These are phyloP conservation scores for Pteronotus mesoamericanus DNA, from an alignment of 2,797 vertebrate genomes.

Conservation along the genomic window DNA sequence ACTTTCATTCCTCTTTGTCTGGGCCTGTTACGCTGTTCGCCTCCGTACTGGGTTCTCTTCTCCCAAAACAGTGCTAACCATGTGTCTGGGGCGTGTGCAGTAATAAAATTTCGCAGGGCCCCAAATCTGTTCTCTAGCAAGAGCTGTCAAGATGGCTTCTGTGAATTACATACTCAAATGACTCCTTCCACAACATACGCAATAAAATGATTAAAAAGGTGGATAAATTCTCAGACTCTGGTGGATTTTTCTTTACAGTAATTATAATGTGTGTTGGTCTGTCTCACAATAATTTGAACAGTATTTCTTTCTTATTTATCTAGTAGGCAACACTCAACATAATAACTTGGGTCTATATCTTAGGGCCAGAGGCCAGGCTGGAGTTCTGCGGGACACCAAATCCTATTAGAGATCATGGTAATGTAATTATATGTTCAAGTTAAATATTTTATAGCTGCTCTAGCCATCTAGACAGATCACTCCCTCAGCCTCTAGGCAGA, in stretches of 20 bases:
- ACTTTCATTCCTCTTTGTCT: neutral
- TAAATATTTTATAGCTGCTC: constrained; percentile 81
- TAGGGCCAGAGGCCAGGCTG: constrained; percentile 79
- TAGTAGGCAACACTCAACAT: constrained; percentile 72
- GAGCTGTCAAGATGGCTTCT: constrained; percentile 46
- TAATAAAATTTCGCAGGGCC: constrained; percentile 38
- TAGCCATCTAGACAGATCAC: constrained; percentile 70
- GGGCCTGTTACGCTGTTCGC: neutral
- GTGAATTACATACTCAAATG: constrained; percentile 67
- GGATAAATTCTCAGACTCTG: constrained; percentile 55
- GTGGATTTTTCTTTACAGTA: constrained; percentile 70
- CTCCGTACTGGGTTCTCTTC: neutral
- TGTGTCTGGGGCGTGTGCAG: neutral
- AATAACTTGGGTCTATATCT: constrained; percentile 79
- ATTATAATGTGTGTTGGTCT: constrained; percentile 64
- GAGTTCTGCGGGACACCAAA: constrained; percentile 77
- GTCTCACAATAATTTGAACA: constrained; percentile 52
- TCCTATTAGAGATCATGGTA: constrained; percentile 78
- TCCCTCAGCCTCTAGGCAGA: constrained; percentile 60
- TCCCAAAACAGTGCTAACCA: neutral
- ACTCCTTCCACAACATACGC: constrained; percentile 68
- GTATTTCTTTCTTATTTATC: constrained; percentile 78
- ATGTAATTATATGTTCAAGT: constrained; percentile 79
- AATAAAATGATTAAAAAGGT: constrained; percentile 73
- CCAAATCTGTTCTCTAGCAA: constrained; percentile 53